Evolutionary conservation across 1,140 invertebrate species (phyloP), one percentile per base, ranked within the genome.

Genomic region (Drosophila lacertosa): DNA sequence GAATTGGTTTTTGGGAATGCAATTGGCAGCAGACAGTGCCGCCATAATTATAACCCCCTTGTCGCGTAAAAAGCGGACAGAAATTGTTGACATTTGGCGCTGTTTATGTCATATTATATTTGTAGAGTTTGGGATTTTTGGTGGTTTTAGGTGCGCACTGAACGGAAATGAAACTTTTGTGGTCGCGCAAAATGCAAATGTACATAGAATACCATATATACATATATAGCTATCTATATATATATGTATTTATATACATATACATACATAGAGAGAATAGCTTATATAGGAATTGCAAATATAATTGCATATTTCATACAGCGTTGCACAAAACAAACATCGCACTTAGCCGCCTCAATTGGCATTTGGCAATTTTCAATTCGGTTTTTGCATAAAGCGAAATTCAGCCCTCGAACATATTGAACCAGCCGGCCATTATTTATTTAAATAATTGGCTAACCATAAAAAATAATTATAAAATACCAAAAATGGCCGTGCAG

Each of bases 381-480:
- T 82, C 29, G 35, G 51, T 54, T 68, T 67, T 51, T 32, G 10
- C 39, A 51, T 13, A 39, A 32, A 29, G 16, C 11, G 7, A 66
- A 58, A 44, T 32, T 40, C 32, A 45, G 10, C n/a, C 26, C 24
- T n/a, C n/a, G n/a, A 58, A 39, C 55, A 42, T 53, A 64, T 68
- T 42, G 40, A 40, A 58, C 24, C 57, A 48, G 37, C 48, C 47
- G 54, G 32, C 50, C 54, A 84, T 84, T 84, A 84, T 83, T 83
- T 84, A 84, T 83, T 84, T 79, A 68, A 84, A 84, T 83, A 84
- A 84, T 83, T 84, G 80, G 81, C 51, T 84, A 63, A 66, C 76
- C 59, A 65, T 55, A 53, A 44, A 73, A 73, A 57, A 62, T 73
- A 68, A 76, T 65, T 76, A 84, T 80, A 76, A 66, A 77, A 75